These are phyloP conservation scores for Rhinella marina DNA, from an alignment of 2,797 vertebrate genomes.

Conservation along the genomic window DNA sequence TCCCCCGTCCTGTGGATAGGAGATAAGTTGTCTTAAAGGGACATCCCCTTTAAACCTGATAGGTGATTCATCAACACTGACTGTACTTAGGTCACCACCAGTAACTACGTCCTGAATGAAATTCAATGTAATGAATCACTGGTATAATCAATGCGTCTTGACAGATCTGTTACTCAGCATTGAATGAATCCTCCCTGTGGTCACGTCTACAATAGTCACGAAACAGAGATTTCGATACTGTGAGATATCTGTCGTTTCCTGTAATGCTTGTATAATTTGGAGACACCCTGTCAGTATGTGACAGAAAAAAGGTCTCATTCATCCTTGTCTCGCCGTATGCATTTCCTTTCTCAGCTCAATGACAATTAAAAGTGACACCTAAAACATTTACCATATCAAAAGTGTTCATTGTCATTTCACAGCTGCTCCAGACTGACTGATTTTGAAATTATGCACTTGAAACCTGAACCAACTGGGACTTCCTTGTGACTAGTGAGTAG, in stretches of 20 bases:
- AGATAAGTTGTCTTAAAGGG: too few relatives aligned
- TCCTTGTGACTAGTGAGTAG: background rate
- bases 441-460: background rate
- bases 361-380: conserved; percentile 44
- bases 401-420: conserved; percentile 25
- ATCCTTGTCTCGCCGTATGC: background rate
- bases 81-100: conserved; percentile 5
- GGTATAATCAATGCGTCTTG: background rate
- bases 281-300: background rate
- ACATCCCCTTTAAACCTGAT: background rate
- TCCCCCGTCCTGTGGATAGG: too few relatives aligned
- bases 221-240: background rate
- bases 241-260: background rate
- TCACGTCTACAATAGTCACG: background rate
- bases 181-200: conserved; percentile 4
- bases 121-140: conserved; percentile 30
- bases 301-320: background rate
- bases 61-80: background rate
- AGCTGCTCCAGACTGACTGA: background rate
- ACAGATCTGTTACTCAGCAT: conserved; percentile 30
- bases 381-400: conserved; percentile 59
- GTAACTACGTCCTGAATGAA: background rate
- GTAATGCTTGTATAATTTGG: background rate
- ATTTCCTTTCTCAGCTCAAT: conserved; percentile 46
- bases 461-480: background rate